phyloP scores from a whole-genome alignment of 2,888 invertebrate species.

The Seira ritae region DNA sequence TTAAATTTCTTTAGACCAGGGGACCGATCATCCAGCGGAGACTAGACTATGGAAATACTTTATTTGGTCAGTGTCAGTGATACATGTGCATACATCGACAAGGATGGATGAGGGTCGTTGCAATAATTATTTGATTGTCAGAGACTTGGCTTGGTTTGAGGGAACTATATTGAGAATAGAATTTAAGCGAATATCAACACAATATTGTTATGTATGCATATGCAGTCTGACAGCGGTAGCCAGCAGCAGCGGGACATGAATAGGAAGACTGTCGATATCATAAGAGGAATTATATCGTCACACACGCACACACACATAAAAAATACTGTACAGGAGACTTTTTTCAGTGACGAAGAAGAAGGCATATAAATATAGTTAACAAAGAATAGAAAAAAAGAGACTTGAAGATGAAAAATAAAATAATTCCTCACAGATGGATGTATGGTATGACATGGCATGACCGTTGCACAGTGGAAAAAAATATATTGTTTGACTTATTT shows the following conservation, averaged over 20 bases:
- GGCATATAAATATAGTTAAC: too few relatives aligned
- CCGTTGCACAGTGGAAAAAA: neutral
- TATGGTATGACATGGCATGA: neutral
- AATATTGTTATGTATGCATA: slow-evolving; percentile 4
- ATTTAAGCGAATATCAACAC: too few relatives aligned
- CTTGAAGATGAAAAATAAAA: too few relatives aligned
- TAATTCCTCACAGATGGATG: too few relatives aligned
- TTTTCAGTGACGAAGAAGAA: neutral
- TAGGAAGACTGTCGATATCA: neutral
- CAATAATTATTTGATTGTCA: neutral
- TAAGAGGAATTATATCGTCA: slow-evolving; percentile 10
- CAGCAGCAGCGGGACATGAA: slow-evolving; percentile 11
- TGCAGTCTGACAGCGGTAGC: neutral
- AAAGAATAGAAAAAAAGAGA: too few relatives aligned
- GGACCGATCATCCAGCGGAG: slow-evolving; percentile 20
- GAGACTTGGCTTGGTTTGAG: neutral
- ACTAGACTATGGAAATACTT: neutral
- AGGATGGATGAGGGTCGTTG: neutral
- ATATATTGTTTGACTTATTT: neutral
- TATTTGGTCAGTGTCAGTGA: slow-evolving; percentile 1
- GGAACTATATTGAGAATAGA: neutral
- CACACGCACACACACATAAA: slow-evolving; percentile 14
- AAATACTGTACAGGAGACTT: neutral
- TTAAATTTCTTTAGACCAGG: slow-evolving; percentile 1
- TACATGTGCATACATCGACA: slow-evolving; percentile 5